Conservation (phyloP, 2,888 invertebrate genomes). For the Mythimna albipuncta region DNA sequence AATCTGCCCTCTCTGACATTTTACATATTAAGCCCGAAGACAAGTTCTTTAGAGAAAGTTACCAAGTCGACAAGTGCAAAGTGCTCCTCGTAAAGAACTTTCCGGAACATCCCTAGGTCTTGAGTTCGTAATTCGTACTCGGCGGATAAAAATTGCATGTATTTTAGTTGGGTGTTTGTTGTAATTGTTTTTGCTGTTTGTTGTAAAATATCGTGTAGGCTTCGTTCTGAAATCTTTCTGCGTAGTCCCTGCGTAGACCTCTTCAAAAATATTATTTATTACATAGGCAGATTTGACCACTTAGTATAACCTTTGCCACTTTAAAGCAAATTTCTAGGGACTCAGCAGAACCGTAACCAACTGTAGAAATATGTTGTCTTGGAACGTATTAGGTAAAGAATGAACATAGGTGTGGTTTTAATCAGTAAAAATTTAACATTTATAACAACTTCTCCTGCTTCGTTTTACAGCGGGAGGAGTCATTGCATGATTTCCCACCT, state of each 20-base stretch:
- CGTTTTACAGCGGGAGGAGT: neutral
- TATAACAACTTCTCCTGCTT: no score
- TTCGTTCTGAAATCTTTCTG: no score
- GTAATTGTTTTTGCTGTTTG: neutral
- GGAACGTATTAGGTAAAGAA: no score
- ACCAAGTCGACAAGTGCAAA: slow-evolving; percentile 66
- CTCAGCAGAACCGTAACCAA: no score
- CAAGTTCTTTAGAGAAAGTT: slow-evolving; percentile 68
- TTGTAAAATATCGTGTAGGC: neutral
- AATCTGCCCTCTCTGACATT: slow-evolving; percentile 78
- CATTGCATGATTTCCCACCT: neutral
- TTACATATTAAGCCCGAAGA: slow-evolving; percentile 77
- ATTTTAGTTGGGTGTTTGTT: slow-evolving; percentile 18
- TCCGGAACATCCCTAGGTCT: slow-evolving; percentile 54
- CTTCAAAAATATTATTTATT: no score
- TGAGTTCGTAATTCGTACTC: slow-evolving; percentile 48
- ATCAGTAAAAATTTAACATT: no score
- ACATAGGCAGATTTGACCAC: no score
- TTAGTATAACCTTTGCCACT: no score
- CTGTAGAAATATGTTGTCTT: no score
- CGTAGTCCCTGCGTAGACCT: no score
- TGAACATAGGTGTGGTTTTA: no score
- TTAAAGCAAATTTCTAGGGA: no score
- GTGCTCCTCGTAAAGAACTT: slow-evolving; percentile 63
- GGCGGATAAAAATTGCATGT: slow-evolving; percentile 35